A percentile compares a stretch with the other conserved stretches of the same genome.
phyloP scores from a whole-genome alignment of 2,888 invertebrate genomes.

The Tetragonula carbonaria region DNA sequence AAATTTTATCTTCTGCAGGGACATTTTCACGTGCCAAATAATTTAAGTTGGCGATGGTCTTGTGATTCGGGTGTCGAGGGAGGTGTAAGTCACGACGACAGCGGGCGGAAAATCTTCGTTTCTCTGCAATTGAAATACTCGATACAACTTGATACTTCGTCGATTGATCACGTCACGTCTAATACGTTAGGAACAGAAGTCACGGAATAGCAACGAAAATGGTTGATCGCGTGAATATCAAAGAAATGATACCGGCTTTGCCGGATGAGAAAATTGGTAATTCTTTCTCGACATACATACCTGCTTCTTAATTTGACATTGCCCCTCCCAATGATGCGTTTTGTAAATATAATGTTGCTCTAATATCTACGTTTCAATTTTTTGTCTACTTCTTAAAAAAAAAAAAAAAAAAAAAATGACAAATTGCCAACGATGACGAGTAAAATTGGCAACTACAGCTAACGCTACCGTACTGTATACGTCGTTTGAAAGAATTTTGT shows the following conservation, averaged over 20 bases:
- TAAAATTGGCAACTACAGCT: neutral
- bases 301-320: conserved; percentile 64
- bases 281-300: conserved; percentile 70
- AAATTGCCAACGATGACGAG: neutral
- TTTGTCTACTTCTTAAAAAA: neutral
- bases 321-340: conserved; percentile 78
- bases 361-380: conserved; percentile 36
- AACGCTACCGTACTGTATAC: neutral
- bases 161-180: too few species aligned
- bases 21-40: neutral
- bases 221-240: conserved; percentile 84
- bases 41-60: conserved; percentile 62
- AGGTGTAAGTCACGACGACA: conserved; percentile 24
- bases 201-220: conserved; percentile 62
- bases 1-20: neutral
- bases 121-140: neutral
- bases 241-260: conserved; percentile 90
- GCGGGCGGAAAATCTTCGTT: neutral
- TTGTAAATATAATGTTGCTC: conserved; percentile 34
- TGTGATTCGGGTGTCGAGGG: conserved; percentile 78
- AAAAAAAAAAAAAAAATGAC: neutral
- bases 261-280: conserved; percentile 95
- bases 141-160: conserved; percentile 17
- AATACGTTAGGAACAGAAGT: neutral
- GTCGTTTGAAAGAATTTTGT: neutral